These are phyloP conservation scores for Sphaerophoria rueppellii DNA, from an alignment of 2,888 invertebrate genomes.

Conservation along the genomic window DNA sequence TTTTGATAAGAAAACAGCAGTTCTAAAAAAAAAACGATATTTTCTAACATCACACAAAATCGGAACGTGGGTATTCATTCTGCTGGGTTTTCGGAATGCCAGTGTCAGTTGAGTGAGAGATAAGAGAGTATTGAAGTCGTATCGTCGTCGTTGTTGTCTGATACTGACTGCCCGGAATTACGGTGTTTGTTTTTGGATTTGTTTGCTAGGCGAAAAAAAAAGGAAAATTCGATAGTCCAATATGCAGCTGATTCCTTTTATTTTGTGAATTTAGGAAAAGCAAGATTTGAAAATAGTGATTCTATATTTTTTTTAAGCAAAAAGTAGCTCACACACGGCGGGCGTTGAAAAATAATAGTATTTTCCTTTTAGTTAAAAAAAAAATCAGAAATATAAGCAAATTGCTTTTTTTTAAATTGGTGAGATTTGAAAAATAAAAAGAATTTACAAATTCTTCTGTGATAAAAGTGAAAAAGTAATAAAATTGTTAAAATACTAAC, in stretches of 20 bases:
- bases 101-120: conserved; percentile 50
- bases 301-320: not conserved
- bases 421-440: no score
- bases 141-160: no score
- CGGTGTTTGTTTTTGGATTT: not conserved
- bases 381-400: no score
- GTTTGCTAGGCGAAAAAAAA: not conserved
- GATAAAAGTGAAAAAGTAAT: no score
- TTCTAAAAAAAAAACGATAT: conserved; percentile 38
- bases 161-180: conserved; percentile 14
- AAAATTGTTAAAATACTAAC: no score
- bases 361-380: no score
- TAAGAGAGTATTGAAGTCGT: conserved; percentile 47
- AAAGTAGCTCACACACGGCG: not conserved
- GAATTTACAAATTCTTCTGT: no score
- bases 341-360: no score
- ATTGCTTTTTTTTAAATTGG: no score
- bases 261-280: not conserved
- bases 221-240: not conserved
- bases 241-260: not conserved
- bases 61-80: conserved; percentile 63
- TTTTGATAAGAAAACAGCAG: conserved; percentile 70
- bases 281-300: not conserved
- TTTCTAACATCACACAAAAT: conserved; percentile 46
- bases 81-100: conserved; percentile 26